These are phyloP conservation scores for Thecocarcelia acutangulata DNA, from an alignment of 2,888 invertebrate species.

Conservation along the genomic window DNA sequence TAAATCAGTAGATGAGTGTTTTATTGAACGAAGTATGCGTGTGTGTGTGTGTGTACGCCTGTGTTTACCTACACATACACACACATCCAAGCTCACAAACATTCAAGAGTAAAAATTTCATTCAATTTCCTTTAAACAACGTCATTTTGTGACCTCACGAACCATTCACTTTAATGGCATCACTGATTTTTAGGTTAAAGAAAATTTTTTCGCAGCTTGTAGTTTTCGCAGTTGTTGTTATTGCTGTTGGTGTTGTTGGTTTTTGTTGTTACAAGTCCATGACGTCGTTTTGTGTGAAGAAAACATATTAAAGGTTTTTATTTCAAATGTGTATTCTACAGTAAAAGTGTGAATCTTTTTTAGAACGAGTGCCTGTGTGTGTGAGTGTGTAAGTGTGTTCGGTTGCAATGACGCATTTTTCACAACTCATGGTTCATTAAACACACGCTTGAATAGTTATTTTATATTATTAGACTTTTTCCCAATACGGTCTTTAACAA, in stretches of 20 bases:
- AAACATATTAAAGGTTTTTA: neutral
- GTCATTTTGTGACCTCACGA: constrained; percentile 67
- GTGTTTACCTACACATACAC: constrained; percentile 5
- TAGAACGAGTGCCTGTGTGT: neutral
- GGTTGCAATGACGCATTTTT: constrained; percentile 63
- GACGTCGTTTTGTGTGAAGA: constrained; percentile 44
- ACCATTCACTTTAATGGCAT: constrained; percentile 60
- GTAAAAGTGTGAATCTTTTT: constrained; percentile 2
- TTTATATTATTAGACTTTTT: constrained; percentile 41
- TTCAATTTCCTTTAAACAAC: constrained; percentile 64
- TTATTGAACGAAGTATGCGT: neutral
- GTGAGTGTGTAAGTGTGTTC: constrained; percentile 5
- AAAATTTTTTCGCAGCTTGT: constrained; percentile 27
- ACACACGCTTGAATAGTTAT: neutral
- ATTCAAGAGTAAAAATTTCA: constrained; percentile 42
- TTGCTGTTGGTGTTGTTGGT: constrained; percentile 1
- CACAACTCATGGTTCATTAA: constrained; percentile 52
- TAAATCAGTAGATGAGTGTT: no score
- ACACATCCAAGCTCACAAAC: constrained; percentile 7
- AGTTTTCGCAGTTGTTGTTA: constrained; percentile 12
- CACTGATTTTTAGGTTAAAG: constrained; percentile 65
- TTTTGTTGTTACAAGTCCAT: constrained; percentile 43
- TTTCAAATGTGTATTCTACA: neutral
- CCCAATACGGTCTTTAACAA: constrained; percentile 53
- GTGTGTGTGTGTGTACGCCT: neutral